Conservation (phyloP, 2,797 vertebrate species). For the Loriculus beryllinus region DNA sequence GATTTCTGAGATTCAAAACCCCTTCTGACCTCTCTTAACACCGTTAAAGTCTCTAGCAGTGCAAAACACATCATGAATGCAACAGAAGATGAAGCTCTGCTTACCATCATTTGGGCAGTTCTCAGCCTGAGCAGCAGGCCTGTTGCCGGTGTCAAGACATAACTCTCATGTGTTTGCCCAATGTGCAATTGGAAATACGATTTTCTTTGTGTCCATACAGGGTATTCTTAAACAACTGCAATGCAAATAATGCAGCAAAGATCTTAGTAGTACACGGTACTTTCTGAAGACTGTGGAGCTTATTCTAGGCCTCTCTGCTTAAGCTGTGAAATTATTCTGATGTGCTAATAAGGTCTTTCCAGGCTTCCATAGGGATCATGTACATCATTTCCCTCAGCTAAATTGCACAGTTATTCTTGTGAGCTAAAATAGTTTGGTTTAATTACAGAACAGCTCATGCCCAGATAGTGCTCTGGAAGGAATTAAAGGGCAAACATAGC, state of each 20-base stretch:
- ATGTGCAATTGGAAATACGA: background rate
- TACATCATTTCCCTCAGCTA: background rate
- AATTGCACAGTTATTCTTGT: conserved; percentile 32
- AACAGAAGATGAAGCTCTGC: background rate
- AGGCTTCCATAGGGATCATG: background rate
- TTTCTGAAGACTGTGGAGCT: background rate
- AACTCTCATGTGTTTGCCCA: background rate
- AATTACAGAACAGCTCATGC: conserved; percentile 57
- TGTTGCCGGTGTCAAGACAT: background rate
- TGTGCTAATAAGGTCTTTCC: conserved; percentile 33
- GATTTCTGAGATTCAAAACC: conserved; percentile 34
- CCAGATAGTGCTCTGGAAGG: conserved; percentile 36
- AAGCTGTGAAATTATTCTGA: conserved; percentile 42
- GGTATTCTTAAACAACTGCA: background rate
- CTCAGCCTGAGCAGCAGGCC: background rate
- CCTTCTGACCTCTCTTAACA: conserved; percentile 35
- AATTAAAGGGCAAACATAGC: conserved; percentile 37
- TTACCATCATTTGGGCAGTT: background rate
- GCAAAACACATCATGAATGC: background rate
- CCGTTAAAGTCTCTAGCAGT: background rate
- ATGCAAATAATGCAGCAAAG: background rate
- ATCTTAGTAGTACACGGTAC: background rate
- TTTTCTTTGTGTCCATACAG: background rate
- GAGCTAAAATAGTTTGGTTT: conserved; percentile 51
- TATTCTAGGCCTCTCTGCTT: background rate